Conservation (phyloP, 2,113 vertebrate species). For the Garra rufa region DNA sequence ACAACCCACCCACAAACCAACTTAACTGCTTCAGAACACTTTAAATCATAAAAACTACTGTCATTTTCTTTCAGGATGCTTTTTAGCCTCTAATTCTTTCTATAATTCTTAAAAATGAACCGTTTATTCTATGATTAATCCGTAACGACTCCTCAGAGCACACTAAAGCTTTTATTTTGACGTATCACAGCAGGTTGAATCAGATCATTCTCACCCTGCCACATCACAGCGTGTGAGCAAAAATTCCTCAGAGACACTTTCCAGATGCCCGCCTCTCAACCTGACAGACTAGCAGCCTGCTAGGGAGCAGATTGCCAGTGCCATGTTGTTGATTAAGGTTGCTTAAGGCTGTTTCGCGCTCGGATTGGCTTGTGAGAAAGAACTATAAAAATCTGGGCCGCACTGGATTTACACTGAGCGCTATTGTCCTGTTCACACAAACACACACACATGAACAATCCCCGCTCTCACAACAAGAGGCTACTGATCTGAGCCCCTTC, state of each 20-base stretch:
- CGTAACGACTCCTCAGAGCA: background rate
- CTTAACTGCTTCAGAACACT: background rate
- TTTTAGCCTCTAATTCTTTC: background rate
- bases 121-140: background rate
- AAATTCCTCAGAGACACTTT: background rate
- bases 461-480: background rate
- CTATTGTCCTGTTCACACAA: constrained; percentile 2
- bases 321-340: constrained; percentile 32
- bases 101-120: background rate
- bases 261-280: constrained; percentile 15
- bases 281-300: constrained; percentile 25
- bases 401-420: constrained; percentile 3
- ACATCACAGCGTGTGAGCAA: constrained; percentile 16
- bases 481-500: constrained; percentile 5
- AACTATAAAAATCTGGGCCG: background rate
- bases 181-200: background rate
- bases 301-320: constrained; percentile 21
- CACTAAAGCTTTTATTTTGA: background rate
- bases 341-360: constrained; percentile 6
- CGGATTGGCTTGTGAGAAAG: constrained; percentile 4
- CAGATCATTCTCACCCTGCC: constrained; percentile 3
- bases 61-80: background rate
- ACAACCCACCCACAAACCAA: background rate
- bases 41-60: background rate
- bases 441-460: background rate